phyloP scores from a whole-genome alignment of 2,113 vertebrate species.

The Setophaga petechia region DNA sequence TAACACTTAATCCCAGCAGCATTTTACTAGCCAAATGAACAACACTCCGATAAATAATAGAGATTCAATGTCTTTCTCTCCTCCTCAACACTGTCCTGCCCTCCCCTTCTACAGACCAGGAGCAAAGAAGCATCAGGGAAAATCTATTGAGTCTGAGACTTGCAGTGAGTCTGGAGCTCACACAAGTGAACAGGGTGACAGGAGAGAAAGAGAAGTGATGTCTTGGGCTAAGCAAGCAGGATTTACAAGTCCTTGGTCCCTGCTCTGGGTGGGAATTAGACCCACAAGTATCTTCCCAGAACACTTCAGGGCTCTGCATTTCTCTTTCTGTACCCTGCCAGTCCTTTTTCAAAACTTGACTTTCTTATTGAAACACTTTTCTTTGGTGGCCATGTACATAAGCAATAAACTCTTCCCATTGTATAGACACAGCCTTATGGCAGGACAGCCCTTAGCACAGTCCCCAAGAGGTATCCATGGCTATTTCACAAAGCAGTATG shows the following conservation, averaged over 20 bases:
- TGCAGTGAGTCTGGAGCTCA: neutral
- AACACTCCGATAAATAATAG: neutral
- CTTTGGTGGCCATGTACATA: neutral
- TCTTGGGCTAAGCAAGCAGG: neutral
- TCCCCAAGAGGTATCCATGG: neutral
- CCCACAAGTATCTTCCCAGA: neutral
- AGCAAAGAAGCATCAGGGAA: neutral
- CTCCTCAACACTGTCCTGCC: neutral
- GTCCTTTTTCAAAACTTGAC: neutral
- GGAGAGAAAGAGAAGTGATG: neutral
- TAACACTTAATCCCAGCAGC: neutral
- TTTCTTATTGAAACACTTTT: neutral
- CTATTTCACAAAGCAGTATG: neutral
- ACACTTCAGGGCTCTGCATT: neutral
- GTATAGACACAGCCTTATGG: neutral
- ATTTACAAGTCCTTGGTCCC: neutral
- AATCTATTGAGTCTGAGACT: neutral
- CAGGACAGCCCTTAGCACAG: neutral
- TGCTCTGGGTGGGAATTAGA: neutral
- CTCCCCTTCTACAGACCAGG: neutral
- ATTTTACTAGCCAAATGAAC: neutral
- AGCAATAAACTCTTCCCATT: neutral
- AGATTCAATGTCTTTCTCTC: neutral
- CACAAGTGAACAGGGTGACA: rapidly evolving
- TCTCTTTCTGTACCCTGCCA: neutral